Base-by-base conservation (phyloP, 2,888 invertebrate genomes). In the Patella depressa region DNA sequence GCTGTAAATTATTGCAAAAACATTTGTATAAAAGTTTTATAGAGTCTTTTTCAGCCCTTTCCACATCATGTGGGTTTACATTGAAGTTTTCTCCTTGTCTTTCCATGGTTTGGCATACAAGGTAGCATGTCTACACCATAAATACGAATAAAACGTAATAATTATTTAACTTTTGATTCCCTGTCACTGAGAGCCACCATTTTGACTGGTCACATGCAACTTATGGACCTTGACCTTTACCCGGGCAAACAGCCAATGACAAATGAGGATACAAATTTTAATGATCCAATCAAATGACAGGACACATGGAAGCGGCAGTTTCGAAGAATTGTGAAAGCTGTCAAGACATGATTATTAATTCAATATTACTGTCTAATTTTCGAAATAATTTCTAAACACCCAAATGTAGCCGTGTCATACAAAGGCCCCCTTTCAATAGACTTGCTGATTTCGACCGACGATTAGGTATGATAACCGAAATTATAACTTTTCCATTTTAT, bases 1-100 rank as follows among this genome's bases (percentile, higher is more conserved):
- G 79, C 74, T 85, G 87, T 34, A 91, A 73, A 84, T 89, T 86
- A 80, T 90, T 89, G 79, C 88, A 88, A 82, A 91, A 91, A 81
- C 83, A 87, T 74, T 82, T 84, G 73, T 82, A 88, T 77, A 77
- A 70, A 72, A 78, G 76, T 77, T 80, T 78, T 24, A 81, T 53
- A 19, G 80, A 79, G 19, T 80, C 76, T 71, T 77, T 71, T 73
- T 71, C 71, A 69, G 81, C 84, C 24, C 78, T 57, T 59, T 79
- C 71, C n/a, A 75, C 29, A 59, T 59, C 53, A n/a, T 54, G 73
- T n/a, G 71, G 65, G 57, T 72, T 73, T 65, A 24, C 9, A 24
- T 65, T 65, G 11, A 12, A 24, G 24, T 65, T 24, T 65, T 24
- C 24, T 19, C 12, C 65, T 24, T 65, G 19, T 19, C 54, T 15